phyloP scores from a whole-genome alignment of 2,888 invertebrate species.

The Patella depressa region DNA sequence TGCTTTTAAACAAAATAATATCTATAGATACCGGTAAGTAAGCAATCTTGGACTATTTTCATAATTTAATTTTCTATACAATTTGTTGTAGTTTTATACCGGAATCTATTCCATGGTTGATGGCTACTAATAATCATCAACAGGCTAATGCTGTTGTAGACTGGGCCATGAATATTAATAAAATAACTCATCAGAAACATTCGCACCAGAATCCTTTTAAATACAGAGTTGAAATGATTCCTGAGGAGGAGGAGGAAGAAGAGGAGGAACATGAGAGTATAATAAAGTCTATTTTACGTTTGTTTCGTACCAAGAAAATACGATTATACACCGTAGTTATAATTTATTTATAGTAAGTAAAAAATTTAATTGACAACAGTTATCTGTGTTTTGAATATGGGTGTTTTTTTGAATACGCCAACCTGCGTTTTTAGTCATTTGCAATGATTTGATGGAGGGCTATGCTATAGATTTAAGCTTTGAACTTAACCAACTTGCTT shows the following conservation, averaged over 20 bases:
- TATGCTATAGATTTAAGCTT: too few relatives aligned
- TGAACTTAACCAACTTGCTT: too few relatives aligned
- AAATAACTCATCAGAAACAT: slow-evolving; percentile 8
- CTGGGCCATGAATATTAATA: slow-evolving; percentile 47
- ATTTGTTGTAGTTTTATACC: slow-evolving; percentile 50
- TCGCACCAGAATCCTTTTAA: background rate
- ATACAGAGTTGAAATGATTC: background rate
- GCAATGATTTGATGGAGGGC: too few relatives aligned
- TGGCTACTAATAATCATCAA: slow-evolving; percentile 44
- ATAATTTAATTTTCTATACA: too few relatives aligned
- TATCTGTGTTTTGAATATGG: background rate
- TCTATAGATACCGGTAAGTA: too few relatives aligned
- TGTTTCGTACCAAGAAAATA: slow-evolving; percentile 52
- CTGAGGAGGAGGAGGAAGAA: background rate
- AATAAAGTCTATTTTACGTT: slow-evolving; percentile 35
- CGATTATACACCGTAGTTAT: slow-evolving; percentile 55
- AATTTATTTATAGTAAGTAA: slow-evolving; percentile 59
- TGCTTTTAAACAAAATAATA: too few relatives aligned
- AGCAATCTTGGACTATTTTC: too few relatives aligned
- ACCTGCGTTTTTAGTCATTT: too few relatives aligned
- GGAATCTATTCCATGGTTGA: slow-evolving; percentile 61
- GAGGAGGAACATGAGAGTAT: slow-evolving; percentile 21
- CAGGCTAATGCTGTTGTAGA: slow-evolving; percentile 41
- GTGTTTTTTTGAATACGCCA: too few relatives aligned
- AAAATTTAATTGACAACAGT: background rate